Evolutionary conservation across 2,888 invertebrate genomes (phyloP).

Genomic region (Eueremaeus valkanovi): DNA sequence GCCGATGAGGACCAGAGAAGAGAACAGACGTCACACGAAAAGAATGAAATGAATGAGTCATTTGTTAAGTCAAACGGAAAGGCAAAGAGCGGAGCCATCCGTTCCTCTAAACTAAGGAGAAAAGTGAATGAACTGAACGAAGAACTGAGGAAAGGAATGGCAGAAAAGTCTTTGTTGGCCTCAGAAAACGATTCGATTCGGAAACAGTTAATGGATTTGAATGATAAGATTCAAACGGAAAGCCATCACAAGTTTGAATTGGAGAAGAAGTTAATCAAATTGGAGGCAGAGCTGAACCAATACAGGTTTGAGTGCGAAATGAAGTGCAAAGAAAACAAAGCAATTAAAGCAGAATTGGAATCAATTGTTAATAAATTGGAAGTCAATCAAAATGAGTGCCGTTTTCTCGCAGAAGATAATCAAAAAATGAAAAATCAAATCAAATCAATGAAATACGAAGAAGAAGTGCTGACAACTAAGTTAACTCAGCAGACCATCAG

Average conservation of each 20-base stretch:
- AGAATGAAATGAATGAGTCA: not conserved
- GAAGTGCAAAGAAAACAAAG: constrained; percentile 17
- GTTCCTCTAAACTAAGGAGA: constrained; percentile 7
- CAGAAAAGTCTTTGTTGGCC: not conserved
- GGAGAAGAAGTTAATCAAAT: constrained; percentile 23
- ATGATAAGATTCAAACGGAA: not conserved
- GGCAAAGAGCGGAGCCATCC: constrained; percentile 21
- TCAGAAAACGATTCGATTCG: constrained; percentile 8
- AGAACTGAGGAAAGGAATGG: not conserved
- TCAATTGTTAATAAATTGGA: not conserved
- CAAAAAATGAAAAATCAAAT: constrained; percentile 13
- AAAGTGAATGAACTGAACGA: constrained; percentile 15
- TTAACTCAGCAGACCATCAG: constrained; percentile 1
- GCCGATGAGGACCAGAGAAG: not conserved
- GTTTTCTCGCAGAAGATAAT: not conserved
- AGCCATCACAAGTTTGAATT: not conserved
- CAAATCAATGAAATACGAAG: constrained; percentile 9
- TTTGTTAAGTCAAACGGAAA: constrained; percentile 19
- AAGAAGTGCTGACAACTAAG: constrained; percentile 14
- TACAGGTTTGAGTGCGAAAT: constrained; percentile 3
- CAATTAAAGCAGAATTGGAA: not conserved
- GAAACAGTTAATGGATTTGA: not conserved
- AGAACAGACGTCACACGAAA: too few species aligned
- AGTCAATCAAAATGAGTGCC: constrained; percentile 4
- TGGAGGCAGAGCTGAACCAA: constrained; percentile 6